Evolutionary conservation across 35 echinoderm and acorn worm genomes (phyloP).

Genomic region (Ophiothrix spiculata): DNA sequence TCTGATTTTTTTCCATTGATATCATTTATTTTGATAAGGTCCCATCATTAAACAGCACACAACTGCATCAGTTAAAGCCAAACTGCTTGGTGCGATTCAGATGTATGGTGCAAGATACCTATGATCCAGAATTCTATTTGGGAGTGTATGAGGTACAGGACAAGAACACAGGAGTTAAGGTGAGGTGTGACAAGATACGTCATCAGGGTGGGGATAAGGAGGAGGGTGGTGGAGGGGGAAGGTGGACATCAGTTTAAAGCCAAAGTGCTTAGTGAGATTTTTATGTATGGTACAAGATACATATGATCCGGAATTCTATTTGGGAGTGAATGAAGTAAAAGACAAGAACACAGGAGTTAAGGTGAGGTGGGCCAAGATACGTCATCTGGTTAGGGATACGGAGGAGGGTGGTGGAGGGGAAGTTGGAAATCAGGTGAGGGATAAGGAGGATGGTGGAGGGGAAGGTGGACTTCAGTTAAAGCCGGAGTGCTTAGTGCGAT

Average conservation of each 20-base stretch:
- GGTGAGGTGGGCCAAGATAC: too few species aligned
- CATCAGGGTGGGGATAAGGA: too few species aligned
- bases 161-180: slow-evolving; percentile 50
- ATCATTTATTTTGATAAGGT: too few species aligned
- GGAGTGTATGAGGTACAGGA: slow-evolving; percentile 86
- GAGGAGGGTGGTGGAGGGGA: too few species aligned
- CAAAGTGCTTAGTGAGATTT: slow-evolving; percentile 79
- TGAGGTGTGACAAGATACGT: too few species aligned
- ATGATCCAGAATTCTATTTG: slow-evolving; percentile 94
- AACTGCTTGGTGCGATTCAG: slow-evolving; percentile 82
- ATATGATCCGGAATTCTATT: slow-evolving; percentile 95
- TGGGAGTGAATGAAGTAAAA: slow-evolving; percentile 80
- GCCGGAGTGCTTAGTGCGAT: slow-evolving; percentile 78
- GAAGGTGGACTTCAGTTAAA: slow-evolving; percentile 85
- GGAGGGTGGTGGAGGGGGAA: too few species aligned
- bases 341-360: slow-evolving; percentile 56
- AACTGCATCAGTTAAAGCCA: slow-evolving; percentile 73
- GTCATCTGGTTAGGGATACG: too few species aligned
- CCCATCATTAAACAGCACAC: slow-evolving; percentile 74
- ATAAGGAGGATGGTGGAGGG: too few species aligned
- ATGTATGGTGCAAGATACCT: slow-evolving; percentile 98
- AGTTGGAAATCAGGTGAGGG: too few species aligned
- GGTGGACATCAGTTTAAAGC: slow-evolving; percentile 82
- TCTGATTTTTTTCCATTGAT: too few species aligned
- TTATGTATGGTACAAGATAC: slow-evolving; percentile 97